These are phyloP conservation scores for Arvicola amphibius DNA, from an alignment of 2,797 vertebrate species.

Conservation along the genomic window DNA sequence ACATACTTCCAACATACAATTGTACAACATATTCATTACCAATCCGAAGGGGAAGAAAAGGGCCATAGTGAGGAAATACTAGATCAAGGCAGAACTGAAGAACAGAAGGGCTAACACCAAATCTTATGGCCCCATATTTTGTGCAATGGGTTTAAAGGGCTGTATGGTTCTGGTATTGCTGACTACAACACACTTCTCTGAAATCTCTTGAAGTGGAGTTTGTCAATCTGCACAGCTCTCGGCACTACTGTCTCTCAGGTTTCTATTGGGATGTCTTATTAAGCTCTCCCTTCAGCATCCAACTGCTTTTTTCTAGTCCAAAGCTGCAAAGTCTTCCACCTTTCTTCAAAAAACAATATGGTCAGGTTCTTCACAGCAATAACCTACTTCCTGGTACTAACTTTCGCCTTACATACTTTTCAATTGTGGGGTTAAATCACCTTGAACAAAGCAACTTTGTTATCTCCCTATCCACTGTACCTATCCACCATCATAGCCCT, in stretches of 20 bases:
- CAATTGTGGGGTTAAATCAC: background rate
- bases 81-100: background rate
- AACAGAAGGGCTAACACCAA: background rate
- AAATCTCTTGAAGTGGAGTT: background rate
- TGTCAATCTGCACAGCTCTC: background rate
- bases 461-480: background rate
- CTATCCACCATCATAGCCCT: background rate
- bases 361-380: background rate
- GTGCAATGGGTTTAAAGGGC: background rate
- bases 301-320: background rate
- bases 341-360: background rate
- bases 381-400: background rate
- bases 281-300: background rate
- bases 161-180: background rate
- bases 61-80: background rate
- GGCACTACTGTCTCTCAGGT: background rate
- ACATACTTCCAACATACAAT: background rate
- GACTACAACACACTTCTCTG: background rate
- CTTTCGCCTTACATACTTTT: background rate
- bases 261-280: background rate
- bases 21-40: background rate
- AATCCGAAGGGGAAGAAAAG: background rate
- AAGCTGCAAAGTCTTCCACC: background rate
- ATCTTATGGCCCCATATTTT: background rate
- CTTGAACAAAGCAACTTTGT: background rate